Evolutionary conservation across 2,888 invertebrate species (phyloP).

Genomic region (Liopterus haemorrhoidalis): DNA sequence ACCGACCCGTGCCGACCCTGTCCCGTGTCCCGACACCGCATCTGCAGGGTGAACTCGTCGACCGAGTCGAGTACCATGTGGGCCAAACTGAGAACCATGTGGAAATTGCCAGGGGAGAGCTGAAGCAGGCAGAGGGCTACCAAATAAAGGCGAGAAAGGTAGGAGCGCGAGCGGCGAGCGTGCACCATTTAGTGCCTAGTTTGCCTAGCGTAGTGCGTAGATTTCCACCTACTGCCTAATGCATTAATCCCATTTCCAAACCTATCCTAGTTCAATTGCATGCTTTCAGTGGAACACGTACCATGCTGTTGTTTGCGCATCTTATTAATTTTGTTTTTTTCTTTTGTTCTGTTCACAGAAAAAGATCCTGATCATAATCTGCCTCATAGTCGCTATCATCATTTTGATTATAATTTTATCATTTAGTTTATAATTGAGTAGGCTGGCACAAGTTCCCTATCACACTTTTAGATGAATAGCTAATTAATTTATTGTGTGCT

Average conservation of each 20-base stretch:
- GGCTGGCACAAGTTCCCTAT: too few species aligned
- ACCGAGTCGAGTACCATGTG: slow-evolving; percentile 91
- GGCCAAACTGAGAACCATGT: slow-evolving; percentile 80
- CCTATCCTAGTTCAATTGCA: slow-evolving; percentile 1
- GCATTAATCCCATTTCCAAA: slow-evolving; percentile 1
- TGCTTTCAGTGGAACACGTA: too few species aligned
- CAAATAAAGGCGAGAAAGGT: slow-evolving; percentile 87
- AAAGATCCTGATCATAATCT: slow-evolving; percentile 83
- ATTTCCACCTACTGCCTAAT: slow-evolving; percentile 4
- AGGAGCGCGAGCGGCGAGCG: slow-evolving; percentile 41
- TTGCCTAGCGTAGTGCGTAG: not conserved
- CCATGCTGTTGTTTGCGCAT: not conserved
- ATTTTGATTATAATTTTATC: slow-evolving; percentile 69
- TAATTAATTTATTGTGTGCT: too few species aligned
- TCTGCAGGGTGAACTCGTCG: slow-evolving; percentile 84
- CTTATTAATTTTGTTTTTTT: slow-evolving; percentile 50
- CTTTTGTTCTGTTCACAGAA: slow-evolving; percentile 69
- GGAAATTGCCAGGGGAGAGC: slow-evolving; percentile 70
- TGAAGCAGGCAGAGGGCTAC: slow-evolving; percentile 73
- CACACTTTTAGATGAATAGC: too few species aligned
- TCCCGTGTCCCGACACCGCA: slow-evolving; percentile 24
- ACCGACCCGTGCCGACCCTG: slow-evolving; percentile 29
- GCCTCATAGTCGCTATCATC: slow-evolving; percentile 71
- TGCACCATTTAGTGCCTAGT: not conserved
- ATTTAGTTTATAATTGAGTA: slow-evolving; percentile 30